These are phyloP conservation scores for Carapus acus DNA, from an alignment of 2,797 vertebrate genomes.

Conservation along the genomic window DNA sequence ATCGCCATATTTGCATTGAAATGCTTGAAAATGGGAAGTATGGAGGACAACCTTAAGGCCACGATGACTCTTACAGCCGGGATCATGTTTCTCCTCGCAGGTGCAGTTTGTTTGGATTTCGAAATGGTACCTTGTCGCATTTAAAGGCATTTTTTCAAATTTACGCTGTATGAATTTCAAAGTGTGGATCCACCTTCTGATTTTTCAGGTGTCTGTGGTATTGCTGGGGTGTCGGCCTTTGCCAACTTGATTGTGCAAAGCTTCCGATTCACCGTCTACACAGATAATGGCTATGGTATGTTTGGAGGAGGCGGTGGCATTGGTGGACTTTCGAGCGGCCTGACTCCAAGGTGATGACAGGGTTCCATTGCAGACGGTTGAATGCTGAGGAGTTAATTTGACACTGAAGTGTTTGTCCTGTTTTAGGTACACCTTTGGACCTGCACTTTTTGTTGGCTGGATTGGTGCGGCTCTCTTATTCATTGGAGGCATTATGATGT, in stretches of 20 bases:
- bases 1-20: conserved; percentile 85
- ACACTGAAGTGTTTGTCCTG: not conserved
- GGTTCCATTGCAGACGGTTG: not conserved
- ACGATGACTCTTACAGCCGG: conserved; percentile 86
- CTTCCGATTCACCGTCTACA: conserved; percentile 71
- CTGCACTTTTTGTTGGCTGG: conserved; percentile 90
- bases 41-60: conserved; percentile 85
- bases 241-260: conserved; percentile 89
- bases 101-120: conserved; percentile 52
- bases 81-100: conserved; percentile 80
- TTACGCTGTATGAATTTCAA: no score
- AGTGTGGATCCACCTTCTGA: no score
- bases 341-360: conserved; percentile 58
- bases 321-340: conserved; percentile 50
- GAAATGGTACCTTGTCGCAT: not conserved
- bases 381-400: not conserved
- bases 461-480: conserved; percentile 81
- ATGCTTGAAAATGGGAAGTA: conserved; percentile 83
- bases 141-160: not conserved
- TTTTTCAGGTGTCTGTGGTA: conserved; percentile 78
- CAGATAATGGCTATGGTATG: conserved; percentile 7
- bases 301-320: conserved; percentile 25
- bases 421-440: conserved; percentile 86
- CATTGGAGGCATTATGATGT: conserved; percentile 83
- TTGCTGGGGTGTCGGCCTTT: conserved; percentile 87